Conservation (phyloP, 2,797 vertebrate species). For the Mormyrus hasselquistii region DNA sequence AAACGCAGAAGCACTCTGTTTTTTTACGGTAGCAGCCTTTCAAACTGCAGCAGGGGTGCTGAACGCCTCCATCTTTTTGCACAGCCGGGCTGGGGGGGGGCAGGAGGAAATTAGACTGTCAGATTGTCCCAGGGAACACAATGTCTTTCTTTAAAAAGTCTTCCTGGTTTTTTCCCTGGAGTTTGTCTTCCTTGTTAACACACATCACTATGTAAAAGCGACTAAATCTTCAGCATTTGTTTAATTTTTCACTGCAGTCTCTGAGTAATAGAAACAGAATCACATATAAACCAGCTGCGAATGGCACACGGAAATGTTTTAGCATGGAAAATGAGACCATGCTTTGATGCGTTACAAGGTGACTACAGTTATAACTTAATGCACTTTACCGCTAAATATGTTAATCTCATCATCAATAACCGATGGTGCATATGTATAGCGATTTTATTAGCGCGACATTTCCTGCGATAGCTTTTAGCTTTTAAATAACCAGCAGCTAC, state of each 20-base stretch:
- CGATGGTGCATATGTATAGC: background rate
- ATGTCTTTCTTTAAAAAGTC: background rate
- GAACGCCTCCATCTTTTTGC: background rate
- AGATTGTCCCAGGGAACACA: background rate
- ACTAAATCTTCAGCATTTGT: background rate
- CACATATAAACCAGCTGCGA: background rate
- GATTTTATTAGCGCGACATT: background rate
- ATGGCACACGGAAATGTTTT: background rate
- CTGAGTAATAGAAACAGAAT: background rate
- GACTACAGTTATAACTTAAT: background rate
- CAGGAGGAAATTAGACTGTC: background rate
- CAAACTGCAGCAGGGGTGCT: background rate
- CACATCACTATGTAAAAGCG: background rate
- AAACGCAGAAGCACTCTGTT: background rate
- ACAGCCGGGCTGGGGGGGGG: background rate
- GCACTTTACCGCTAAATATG: background rate
- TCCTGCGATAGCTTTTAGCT: background rate
- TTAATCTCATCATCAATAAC: background rate
- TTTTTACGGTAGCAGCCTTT: background rate
- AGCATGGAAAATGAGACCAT: background rate
- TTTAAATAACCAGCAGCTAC: conserved; percentile 42
- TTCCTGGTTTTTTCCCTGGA: background rate
- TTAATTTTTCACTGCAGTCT: background rate
- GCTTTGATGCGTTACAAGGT: background rate
- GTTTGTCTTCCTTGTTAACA: background rate